These are phyloP conservation scores for Noctuana brunneofusca DNA, from an alignment of 2,888 invertebrate species.

Conservation along the genomic window DNA sequence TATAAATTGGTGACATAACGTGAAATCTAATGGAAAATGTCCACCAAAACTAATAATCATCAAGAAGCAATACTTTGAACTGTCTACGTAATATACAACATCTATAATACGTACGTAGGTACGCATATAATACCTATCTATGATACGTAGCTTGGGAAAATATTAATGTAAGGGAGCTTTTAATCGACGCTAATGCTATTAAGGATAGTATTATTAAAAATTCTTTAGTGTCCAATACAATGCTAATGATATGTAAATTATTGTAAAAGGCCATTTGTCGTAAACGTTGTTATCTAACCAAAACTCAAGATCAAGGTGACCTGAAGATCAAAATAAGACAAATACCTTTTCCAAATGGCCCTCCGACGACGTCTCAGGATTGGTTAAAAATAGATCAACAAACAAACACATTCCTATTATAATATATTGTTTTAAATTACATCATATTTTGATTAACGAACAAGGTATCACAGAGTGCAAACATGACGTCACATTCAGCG, in stretches of 20 bases:
- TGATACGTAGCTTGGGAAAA: not conserved
- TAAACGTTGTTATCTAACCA: slow-evolving; percentile 1
- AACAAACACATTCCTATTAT: not conserved
- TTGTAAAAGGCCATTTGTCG: not conserved
- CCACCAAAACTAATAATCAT: not conserved
- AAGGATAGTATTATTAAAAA: not conserved
- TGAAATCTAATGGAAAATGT: not conserved
- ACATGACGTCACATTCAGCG: slow-evolving; percentile 16
- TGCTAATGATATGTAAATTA: slow-evolving; percentile 9
- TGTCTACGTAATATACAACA: no score
- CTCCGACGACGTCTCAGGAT: not conserved
- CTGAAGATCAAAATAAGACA: not conserved
- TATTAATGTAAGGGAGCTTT: no score
- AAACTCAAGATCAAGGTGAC: slow-evolving; percentile 41
- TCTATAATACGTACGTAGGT: no score
- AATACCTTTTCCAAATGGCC: not conserved
- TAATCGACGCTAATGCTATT: not conserved
- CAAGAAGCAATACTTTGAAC: not conserved
- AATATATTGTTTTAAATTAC: not conserved
- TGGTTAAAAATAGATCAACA: not conserved
- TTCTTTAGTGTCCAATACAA: not conserved
- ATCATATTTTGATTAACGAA: slow-evolving; percentile 14
- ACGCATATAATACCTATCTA: no score
- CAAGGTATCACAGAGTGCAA: slow-evolving; percentile 9
- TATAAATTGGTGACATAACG: not conserved